Percentiles rank a stretch among this genome's conserved stretches.
Conservation (phyloP, 2,113 vertebrate species). For the Tapirus terrestris region DNA sequence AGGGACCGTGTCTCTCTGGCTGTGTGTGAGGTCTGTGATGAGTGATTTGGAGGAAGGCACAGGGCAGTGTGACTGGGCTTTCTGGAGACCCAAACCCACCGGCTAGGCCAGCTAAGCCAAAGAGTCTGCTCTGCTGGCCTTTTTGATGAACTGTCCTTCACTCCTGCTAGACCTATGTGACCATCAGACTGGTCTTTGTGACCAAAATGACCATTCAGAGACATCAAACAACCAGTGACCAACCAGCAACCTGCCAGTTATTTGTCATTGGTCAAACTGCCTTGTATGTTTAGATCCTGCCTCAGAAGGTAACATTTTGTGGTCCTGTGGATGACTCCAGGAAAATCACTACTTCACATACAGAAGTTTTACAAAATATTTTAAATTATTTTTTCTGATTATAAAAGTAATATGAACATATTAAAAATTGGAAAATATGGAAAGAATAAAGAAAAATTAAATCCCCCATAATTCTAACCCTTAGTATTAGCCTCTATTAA, state of each 20-base stretch:
- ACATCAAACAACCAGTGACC: not conserved
- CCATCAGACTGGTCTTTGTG: not conserved
- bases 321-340: conserved; percentile 40
- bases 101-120: not conserved
- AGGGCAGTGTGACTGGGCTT: not conserved
- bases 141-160: not conserved
- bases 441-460: conserved; percentile 18
- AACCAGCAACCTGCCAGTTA: not conserved
- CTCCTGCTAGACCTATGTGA: not conserved
- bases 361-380: not conserved
- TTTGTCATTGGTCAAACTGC: conserved; percentile 3
- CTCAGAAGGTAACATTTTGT: conserved; percentile 8
- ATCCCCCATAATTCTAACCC: not conserved
- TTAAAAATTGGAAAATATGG: conserved; percentile 15
- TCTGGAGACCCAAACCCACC: not conserved
- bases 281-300: not conserved
- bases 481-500: not conserved
- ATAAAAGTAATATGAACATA: not conserved
- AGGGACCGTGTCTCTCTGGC: not conserved
- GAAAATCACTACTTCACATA: not conserved
- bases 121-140: not conserved
- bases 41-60: not conserved
- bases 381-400: not conserved
- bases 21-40: not conserved
- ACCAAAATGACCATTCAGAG: conserved; percentile 42